phyloP scores from a whole-genome alignment of 2,797 vertebrate genomes.

The Cossypha caffra region DNA sequence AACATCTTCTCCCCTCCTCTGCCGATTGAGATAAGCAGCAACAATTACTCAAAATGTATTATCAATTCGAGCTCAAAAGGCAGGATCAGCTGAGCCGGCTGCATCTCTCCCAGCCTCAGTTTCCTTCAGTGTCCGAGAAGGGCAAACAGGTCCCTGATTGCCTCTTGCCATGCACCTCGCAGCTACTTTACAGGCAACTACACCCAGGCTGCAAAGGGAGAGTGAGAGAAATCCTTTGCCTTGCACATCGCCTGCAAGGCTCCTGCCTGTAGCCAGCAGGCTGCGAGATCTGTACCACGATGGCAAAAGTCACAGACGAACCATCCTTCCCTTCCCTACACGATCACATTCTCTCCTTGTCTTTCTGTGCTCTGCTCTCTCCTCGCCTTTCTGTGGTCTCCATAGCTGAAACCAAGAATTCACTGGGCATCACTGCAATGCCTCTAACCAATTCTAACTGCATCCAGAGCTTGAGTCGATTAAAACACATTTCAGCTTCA shows the following conservation, averaged over 20 bases:
- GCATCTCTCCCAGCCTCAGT: not conserved
- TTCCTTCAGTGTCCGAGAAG: not conserved
- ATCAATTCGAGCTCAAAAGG: not conserved
- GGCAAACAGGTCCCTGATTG: not conserved
- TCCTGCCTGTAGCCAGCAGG: slow-evolving; percentile 2
- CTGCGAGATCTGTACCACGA: slow-evolving; percentile 13
- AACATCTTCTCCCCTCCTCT: slow-evolving; percentile 21
- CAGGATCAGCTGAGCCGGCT: not conserved
- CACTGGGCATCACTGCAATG: slow-evolving; percentile 22
- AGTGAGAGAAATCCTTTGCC: not conserved
- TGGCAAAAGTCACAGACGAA: slow-evolving; percentile 16
- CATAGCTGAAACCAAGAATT: slow-evolving; percentile 50
- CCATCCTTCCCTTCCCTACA: not conserved
- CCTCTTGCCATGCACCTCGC: not conserved
- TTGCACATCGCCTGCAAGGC: not conserved
- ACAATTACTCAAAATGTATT: slow-evolving; percentile 31
- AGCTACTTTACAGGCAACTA: slow-evolving; percentile 32
- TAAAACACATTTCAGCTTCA: not conserved
- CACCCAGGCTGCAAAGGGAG: not conserved
- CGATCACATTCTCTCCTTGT: not conserved
- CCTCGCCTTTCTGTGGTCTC: slow-evolving; percentile 18
- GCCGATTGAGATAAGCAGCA: slow-evolving; percentile 42
- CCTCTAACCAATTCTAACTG: slow-evolving; percentile 21
- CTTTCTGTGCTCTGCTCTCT: not conserved
- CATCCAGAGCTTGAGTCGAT: not conserved